Evolutionary conservation across 2,797 vertebrate species (phyloP).

Genomic region (Enteromius thamalakanensis): DNA sequence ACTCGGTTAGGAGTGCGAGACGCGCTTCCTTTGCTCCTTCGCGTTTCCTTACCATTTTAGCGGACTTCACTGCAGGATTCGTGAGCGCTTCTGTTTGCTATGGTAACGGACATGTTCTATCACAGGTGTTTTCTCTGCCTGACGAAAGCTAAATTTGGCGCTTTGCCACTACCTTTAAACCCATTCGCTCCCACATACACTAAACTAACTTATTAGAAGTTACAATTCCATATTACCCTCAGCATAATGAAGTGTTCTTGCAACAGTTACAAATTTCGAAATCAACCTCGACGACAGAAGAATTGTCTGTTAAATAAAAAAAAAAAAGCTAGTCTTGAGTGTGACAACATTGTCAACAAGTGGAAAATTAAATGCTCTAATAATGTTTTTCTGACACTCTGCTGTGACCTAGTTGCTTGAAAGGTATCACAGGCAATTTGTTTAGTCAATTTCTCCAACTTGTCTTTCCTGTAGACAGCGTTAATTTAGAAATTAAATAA

Average conservation of each 20-base stretch:
- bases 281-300: not conserved
- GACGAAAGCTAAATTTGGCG: conserved; percentile 28
- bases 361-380: conserved; percentile 6
- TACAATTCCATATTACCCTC: not conserved
- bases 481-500: conserved; percentile 26
- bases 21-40: not conserved
- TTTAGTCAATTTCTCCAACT: not conserved
- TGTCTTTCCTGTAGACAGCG: not conserved
- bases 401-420: not conserved
- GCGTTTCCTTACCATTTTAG: not conserved
- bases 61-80: conserved; percentile 29
- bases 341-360: conserved; percentile 5
- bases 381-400: conserved; percentile 24
- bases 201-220: not conserved
- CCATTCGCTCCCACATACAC: not conserved
- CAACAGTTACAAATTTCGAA: not conserved
- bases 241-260: not conserved
- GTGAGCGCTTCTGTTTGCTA: conserved; percentile 27
- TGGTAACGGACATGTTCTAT: conserved; percentile 42
- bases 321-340: not conserved
- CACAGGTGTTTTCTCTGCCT: conserved; percentile 40
- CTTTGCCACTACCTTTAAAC: conserved; percentile 8
- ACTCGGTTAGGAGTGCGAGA: conserved; percentile 3
- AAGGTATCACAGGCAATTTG: not conserved
- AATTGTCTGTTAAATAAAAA: not conserved